These are phyloP conservation scores for Hesperia comma DNA, from an alignment of 2,888 invertebrate genomes.

Conservation along the genomic window DNA sequence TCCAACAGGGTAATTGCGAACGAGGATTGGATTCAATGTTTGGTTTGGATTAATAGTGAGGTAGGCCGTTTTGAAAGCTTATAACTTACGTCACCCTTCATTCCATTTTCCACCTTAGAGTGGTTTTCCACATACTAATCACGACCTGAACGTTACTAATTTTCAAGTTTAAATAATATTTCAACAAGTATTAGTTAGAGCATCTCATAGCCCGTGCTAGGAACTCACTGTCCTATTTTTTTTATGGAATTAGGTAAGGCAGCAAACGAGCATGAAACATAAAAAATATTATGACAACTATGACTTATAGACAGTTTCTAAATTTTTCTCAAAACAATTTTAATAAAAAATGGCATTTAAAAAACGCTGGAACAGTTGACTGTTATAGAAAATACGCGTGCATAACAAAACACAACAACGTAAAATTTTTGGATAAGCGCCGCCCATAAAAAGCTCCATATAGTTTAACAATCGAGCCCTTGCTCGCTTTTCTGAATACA, in stretches of 20 bases:
- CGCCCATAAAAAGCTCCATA: slow-evolving; percentile 11
- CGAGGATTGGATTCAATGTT: slow-evolving; percentile 29
- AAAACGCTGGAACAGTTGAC: too few relatives aligned
- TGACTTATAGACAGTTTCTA: too few relatives aligned
- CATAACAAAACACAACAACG: neutral
- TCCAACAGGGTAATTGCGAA: slow-evolving; percentile 32
- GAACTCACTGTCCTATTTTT: too few relatives aligned
- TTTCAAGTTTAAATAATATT: neutral
- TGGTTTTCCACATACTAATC: neutral
- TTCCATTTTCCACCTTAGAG: neutral
- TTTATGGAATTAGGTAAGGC: too few relatives aligned
- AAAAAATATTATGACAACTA: too few relatives aligned
- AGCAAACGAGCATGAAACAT: too few relatives aligned
- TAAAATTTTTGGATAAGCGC: neutral
- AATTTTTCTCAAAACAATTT: too few relatives aligned
- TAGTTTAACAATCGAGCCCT: slow-evolving; percentile 20
- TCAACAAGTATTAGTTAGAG: too few relatives aligned
- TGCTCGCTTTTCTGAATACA: slow-evolving; percentile 23
- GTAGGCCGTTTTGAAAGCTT: neutral
- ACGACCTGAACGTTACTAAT: neutral
- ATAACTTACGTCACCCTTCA: neutral
- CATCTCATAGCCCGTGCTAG: too few relatives aligned
- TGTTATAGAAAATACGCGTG: too few relatives aligned
- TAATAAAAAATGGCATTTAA: too few relatives aligned
- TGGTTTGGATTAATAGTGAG: slow-evolving; percentile 25